Evolutionary conservation across 2,113 vertebrate species (phyloP), one percentile per base, ranked within the genome.

Genomic region (Passer domesticus): DNA sequence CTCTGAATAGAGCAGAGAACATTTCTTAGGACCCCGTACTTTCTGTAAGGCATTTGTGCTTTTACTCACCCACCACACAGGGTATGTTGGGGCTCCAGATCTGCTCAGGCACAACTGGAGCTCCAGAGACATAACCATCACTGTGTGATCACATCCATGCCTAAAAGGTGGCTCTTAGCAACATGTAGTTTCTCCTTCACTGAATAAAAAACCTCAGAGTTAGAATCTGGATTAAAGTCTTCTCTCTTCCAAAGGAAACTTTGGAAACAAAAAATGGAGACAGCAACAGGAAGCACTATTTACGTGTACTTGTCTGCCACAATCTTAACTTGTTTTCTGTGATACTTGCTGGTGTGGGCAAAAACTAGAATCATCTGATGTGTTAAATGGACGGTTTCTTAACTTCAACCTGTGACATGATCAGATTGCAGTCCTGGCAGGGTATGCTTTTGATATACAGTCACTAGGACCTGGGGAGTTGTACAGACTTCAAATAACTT

Each of bases 191-290:
- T 82, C 44, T 84, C 30, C 7, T 12, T 82, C 52, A 56, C 35
- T 84, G 69, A 97, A 86, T 76, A 83, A 92, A 75, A 31, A 79
- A 87, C 35, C 31, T 74, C 31, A 85, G 41, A 95, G 75, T 30
- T 77, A 74, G 80, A 94, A 95, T 62, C 74, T 73, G 33, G 33
- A 88, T 37, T 49, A 94, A 90, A 75, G 55, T 30, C 76, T 86
- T 87, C 75, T 37, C 78, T 92, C 27, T 75, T 49, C n/a, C 35
- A 88, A 86, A 92, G 82, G 50, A 67, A 96, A 95, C 68, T 7
- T 23, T 4, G 39, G 60, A 85, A 84, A 85, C 82, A 62, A 82
- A 91, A 96, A 64, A 62, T 2, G 9, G 52, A 58, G 39, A 68
- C 37, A 70, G 50, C 31, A 58, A 50, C 12, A 85, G 8, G 30